A percentile compares a stretch with the other conserved stretches of the same genome.
Conservation (phyloP, 2,113 vertebrate species). For the Cottus gobio region DNA sequence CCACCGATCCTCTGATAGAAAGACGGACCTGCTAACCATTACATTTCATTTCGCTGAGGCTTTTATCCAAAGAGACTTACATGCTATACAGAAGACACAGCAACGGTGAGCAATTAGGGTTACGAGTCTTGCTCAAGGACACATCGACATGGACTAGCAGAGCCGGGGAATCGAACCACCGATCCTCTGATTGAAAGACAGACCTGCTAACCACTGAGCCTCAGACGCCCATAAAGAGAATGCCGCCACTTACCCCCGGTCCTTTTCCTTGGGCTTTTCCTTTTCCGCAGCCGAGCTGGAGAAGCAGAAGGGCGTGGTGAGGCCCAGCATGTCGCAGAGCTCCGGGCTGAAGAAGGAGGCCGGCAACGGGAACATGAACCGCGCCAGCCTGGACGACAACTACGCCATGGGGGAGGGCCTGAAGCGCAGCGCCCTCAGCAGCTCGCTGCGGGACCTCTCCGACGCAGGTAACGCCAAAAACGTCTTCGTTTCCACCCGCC, state of each 20-base stretch:
- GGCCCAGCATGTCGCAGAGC: constrained; percentile 96
- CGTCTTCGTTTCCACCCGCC: constrained; percentile 37
- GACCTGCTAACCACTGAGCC: too few relatives aligned
- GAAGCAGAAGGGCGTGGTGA: constrained; percentile 97
- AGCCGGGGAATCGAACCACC: too few relatives aligned
- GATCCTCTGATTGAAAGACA: too few relatives aligned
- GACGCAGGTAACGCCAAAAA: constrained; percentile 89
- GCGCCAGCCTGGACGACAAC: constrained; percentile 96
- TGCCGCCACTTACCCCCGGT: constrained; percentile 43
- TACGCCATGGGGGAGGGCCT: constrained; percentile 95
- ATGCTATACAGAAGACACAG: too few relatives aligned
- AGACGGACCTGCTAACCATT: too few relatives aligned
- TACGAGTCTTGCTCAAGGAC: too few relatives aligned
- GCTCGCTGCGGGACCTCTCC: constrained; percentile 95
- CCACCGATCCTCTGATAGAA: too few relatives aligned
- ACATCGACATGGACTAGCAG: too few relatives aligned
- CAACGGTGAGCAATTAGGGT: too few relatives aligned
- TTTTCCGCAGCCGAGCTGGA: constrained; percentile 91
- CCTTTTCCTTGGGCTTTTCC: background rate
- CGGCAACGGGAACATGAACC: constrained; percentile 89
- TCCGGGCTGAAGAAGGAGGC: constrained; percentile 94
- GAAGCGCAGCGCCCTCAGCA: constrained; percentile 96
- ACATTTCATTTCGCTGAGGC: too few relatives aligned
- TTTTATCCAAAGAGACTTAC: too few relatives aligned
- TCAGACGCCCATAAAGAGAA: too few relatives aligned